phyloP scores from a whole-genome alignment of 2,888 invertebrate genomes.

The Drosophila paracracens region DNA sequence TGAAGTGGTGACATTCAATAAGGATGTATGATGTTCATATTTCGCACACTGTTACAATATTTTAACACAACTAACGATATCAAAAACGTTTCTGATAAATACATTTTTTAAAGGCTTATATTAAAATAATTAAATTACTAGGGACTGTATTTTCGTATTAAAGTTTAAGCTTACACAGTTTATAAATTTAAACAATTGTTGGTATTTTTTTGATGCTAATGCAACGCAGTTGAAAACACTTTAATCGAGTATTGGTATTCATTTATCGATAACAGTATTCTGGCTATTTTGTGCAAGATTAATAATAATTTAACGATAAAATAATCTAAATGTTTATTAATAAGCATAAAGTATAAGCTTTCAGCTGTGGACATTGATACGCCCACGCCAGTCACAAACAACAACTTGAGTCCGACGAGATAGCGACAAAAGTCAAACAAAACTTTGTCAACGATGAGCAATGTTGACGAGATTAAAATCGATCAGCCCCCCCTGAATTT shows the following conservation, averaged over 20 bases:
- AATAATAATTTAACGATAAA: slow-evolving; percentile 5
- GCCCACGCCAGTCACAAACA: not conserved
- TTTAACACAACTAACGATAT: not conserved
- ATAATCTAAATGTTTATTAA: slow-evolving; percentile 16
- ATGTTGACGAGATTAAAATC: slow-evolving; percentile 68
- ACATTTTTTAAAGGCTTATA: not conserved
- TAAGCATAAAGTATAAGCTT: slow-evolving; percentile 5
- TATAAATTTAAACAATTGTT: not conserved
- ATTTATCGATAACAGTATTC: slow-evolving; percentile 23
- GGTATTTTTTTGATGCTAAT: not conserved
- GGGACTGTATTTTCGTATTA: not conserved
- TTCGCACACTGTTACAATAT: not conserved
- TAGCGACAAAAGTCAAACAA: not conserved
- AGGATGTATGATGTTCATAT: not conserved
- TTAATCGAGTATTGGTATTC: slow-evolving; percentile 1
- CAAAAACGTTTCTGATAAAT: not conserved
- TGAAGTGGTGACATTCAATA: not conserved
- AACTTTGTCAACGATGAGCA: slow-evolving; percentile 53
- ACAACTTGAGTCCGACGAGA: not conserved
- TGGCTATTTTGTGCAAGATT: slow-evolving; percentile 11
- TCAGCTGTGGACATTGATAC: slow-evolving; percentile 3
- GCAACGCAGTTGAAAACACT: not conserved
- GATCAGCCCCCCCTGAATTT: slow-evolving; percentile 88
- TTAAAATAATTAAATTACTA: not conserved
- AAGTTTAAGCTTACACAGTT: not conserved